Percentiles rank a stretch among this genome's conserved stretches.
These are phyloP conservation scores for Pachydiplax longipennis DNA, from an alignment of 2,888 invertebrate species.

Conservation along the genomic window DNA sequence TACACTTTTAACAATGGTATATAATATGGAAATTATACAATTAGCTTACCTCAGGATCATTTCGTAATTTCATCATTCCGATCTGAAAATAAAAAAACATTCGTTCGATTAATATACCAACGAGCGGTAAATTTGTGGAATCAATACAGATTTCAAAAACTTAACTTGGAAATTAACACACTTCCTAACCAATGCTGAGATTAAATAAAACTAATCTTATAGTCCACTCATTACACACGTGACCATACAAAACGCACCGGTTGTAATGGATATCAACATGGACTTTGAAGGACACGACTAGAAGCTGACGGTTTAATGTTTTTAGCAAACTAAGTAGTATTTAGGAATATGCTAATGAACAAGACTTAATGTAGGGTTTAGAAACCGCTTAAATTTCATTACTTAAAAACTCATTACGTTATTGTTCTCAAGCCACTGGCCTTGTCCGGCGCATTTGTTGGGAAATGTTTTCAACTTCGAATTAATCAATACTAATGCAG, in stretches of 20 bases:
- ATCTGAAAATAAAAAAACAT: neutral
- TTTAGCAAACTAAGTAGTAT: neutral
- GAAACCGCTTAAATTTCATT: neutral
- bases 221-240: neutral
- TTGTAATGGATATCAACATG: neutral
- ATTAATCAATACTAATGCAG: constrained; percentile 10
- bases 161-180: neutral
- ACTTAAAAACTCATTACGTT: constrained; percentile 17
- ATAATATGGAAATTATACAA: neutral
- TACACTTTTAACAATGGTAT: neutral
- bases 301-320: neutral
- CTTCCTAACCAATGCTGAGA: neutral
- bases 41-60: constrained; percentile 17
- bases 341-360: neutral
- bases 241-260: neutral
- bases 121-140: neutral
- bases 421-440: neutral
- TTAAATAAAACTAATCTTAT: neutral
- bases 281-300: neutral
- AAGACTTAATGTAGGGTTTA: neutral
- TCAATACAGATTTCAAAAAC: neutral
- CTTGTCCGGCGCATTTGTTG: constrained; percentile 8
- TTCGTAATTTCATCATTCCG: constrained; percentile 24
- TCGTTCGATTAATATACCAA: neutral
- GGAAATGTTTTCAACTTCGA: constrained; percentile 9